Percentiles rank a stretch among this genome's conserved stretches.
Conservation (phyloP, 2,797 vertebrate genomes). For the Ctenopoma kingsleyae region DNA sequence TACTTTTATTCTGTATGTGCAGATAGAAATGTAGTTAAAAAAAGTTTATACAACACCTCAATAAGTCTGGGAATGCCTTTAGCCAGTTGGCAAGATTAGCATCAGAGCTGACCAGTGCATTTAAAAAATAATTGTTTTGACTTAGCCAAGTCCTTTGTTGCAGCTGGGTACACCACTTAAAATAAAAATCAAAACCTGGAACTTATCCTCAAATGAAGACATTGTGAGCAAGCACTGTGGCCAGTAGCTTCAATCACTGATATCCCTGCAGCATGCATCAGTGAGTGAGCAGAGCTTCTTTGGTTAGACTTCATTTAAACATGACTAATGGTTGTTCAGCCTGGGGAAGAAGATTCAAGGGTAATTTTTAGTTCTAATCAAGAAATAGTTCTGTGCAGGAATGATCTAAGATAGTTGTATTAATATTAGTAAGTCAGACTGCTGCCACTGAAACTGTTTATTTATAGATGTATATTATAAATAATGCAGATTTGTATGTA, state of each 20-base stretch:
- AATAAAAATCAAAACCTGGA: neutral
- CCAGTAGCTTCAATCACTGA: conserved; percentile 31
- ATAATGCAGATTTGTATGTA: neutral
- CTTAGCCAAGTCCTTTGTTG: neutral
- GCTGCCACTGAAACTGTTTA: conserved; percentile 40
- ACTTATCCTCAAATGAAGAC: conserved; percentile 1
- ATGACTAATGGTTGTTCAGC: neutral
- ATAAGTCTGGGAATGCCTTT: neutral
- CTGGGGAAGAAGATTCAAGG: neutral
- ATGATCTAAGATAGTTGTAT: neutral
- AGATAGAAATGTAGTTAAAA: too few relatives aligned
- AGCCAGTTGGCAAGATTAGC: conserved; percentile 4
- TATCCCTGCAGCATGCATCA: neutral
- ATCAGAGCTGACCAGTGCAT: neutral
- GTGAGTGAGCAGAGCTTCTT: neutral
- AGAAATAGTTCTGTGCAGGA: neutral
- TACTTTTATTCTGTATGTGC: too few relatives aligned
- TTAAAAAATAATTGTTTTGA: neutral
- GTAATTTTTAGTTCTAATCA: neutral
- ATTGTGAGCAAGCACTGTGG: neutral
- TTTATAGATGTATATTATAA: too few relatives aligned
- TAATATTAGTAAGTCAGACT: conserved; percentile 48
- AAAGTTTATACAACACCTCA: neutral
- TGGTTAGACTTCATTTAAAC: conserved; percentile 24
- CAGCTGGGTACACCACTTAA: neutral